Evolutionary conservation across 2,888 invertebrate genomes (phyloP).

Genomic region (Caenorhabditis afra): DNA sequence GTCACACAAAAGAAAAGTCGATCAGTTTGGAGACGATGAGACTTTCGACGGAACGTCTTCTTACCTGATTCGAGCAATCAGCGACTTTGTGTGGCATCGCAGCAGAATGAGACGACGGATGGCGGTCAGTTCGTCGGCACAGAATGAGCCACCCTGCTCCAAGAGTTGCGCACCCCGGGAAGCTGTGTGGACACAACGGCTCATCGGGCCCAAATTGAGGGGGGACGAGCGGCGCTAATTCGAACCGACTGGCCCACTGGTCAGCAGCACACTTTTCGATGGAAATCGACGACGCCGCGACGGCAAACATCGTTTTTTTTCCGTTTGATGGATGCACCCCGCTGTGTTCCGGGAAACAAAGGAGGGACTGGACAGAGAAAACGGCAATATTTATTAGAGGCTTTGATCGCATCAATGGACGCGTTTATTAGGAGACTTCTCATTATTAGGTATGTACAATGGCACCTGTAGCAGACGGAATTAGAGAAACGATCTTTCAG

Average conservation of each 20-base stretch:
- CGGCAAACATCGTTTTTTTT: slow-evolving; percentile 49
- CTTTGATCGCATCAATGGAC: slow-evolving; percentile 33
- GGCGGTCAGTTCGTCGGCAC: slow-evolving; percentile 14
- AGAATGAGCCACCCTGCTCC: slow-evolving; percentile 27
- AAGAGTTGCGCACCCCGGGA: slow-evolving; percentile 16
- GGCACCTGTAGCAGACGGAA: slow-evolving; percentile 50
- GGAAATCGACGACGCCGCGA: slow-evolving; percentile 11
- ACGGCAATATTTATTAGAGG: slow-evolving; percentile 21
- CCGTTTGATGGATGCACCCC: slow-evolving; percentile 18
- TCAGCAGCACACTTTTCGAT: slow-evolving; percentile 26
- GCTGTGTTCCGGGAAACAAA: slow-evolving; percentile 16
- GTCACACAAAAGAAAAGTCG: background rate
- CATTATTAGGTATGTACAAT: slow-evolving; percentile 46
- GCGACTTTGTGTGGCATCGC: slow-evolving; percentile 4
- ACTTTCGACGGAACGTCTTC: too few relatives aligned
- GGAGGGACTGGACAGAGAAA: slow-evolving; percentile 6
- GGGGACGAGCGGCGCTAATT: slow-evolving; percentile 35
- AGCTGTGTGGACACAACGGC: slow-evolving; percentile 36
- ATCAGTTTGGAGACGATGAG: background rate
- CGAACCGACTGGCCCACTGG: slow-evolving; percentile 43
- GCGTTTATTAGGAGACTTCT: slow-evolving; percentile 22
- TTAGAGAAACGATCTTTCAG: background rate
- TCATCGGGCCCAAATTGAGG: slow-evolving; percentile 41
- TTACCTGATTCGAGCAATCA: slow-evolving; percentile 19
- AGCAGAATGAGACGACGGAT: slow-evolving; percentile 2